These are phyloP conservation scores for Takifugu rubripes DNA, from an alignment of 2,797 vertebrate species.

Conservation along the genomic window DNA sequence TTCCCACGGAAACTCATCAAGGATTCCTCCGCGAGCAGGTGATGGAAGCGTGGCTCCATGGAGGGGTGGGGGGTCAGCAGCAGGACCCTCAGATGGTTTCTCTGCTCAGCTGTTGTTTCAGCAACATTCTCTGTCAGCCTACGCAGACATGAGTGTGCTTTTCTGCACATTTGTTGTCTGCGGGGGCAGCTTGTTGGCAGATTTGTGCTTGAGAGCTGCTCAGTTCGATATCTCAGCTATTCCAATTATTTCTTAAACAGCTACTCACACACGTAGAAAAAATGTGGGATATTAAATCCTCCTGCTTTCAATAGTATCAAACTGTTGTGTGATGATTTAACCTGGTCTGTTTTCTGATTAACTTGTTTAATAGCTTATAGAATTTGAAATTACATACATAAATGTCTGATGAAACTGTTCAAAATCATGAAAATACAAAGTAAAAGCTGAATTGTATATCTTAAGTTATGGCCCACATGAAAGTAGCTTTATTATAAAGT, in stretches of 20 bases:
- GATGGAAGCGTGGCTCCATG: slow-evolving; percentile 60
- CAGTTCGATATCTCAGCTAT: too few species aligned
- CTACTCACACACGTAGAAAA: too few species aligned
- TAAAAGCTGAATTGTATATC: too few species aligned
- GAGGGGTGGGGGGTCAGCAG: slow-evolving; percentile 38
- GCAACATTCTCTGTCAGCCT: slow-evolving; percentile 69
- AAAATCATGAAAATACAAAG: too few species aligned
- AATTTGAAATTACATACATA: too few species aligned
- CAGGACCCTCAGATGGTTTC: slow-evolving; percentile 61
- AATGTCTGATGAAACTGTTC: too few species aligned
- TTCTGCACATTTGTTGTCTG: slow-evolving; percentile 67
- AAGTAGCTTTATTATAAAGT: background rate
- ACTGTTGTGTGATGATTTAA: background rate
- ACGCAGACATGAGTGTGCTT: slow-evolving; percentile 67
- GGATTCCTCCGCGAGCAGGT: slow-evolving; percentile 75
- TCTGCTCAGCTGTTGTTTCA: slow-evolving; percentile 73
- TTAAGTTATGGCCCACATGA: too few species aligned
- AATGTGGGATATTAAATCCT: background rate
- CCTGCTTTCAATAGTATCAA: background rate
- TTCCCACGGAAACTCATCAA: slow-evolving; percentile 70
- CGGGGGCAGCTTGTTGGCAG: slow-evolving; percentile 36
- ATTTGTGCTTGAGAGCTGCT: slow-evolving; percentile 51
- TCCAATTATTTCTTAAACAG: slow-evolving; percentile 18
- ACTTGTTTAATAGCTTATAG: too few species aligned
- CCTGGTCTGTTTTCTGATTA: too few species aligned